phyloP scores from a whole-genome alignment of 64 coral and sea anemone genomes.

The Astreopora myriophthalma region DNA sequence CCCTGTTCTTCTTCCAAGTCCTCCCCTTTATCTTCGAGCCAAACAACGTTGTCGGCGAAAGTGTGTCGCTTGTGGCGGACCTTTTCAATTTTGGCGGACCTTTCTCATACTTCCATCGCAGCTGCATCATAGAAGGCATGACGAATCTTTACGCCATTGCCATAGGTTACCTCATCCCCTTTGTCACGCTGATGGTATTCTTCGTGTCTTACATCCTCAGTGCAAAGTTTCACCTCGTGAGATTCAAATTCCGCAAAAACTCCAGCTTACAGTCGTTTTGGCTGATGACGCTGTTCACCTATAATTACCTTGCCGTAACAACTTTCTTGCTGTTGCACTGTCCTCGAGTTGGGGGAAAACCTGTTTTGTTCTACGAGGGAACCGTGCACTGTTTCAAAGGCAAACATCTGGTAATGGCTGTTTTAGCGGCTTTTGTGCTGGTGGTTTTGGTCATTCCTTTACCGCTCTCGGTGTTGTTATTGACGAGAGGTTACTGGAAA shows the following conservation, averaged over 20 bases:
- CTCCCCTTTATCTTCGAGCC: constrained; percentile 81
- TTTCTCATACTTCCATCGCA: constrained; percentile 56
- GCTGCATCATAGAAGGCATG: constrained; percentile 76
- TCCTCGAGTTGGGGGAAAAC: constrained; percentile 61
- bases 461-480: constrained; percentile 60
- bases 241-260: constrained; percentile 67
- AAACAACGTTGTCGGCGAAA: constrained; percentile 43
- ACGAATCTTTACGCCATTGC: constrained; percentile 65
- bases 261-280: constrained; percentile 88
- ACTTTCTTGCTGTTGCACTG: constrained; percentile 79
- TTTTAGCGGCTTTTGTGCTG: constrained; percentile 71
- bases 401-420: constrained; percentile 63
- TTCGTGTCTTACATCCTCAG: constrained; percentile 79
- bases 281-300: constrained; percentile 85
- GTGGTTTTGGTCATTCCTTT: constrained; percentile 59
- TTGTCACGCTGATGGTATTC: constrained; percentile 61
- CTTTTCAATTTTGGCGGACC: constrained; percentile 82
- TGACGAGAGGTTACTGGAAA: constrained; percentile 84
- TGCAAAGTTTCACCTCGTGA: constrained; percentile 46
- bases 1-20: constrained; percentile 91
- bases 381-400: constrained; percentile 76
- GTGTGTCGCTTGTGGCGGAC: constrained; percentile 37
- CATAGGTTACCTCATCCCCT: constrained; percentile 75
- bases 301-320: constrained; percentile 78
- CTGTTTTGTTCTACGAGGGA: constrained; percentile 88